Base-by-base conservation (phyloP, 2,888 invertebrate species). In the Limenitis camilla region DNA sequence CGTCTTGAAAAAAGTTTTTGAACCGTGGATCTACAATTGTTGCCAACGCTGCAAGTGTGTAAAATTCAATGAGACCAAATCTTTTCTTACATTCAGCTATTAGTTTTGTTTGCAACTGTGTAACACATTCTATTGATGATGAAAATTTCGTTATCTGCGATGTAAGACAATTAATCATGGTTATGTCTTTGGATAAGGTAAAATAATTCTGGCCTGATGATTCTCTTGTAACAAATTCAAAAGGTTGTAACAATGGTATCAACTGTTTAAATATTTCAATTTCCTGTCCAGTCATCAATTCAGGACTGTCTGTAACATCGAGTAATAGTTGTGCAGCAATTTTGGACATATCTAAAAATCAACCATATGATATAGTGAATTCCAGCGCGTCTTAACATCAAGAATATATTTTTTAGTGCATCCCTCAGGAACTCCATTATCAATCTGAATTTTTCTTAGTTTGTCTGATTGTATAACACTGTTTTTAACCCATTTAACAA, bases 141-240 rank as follows among this genome's bases (percentile, higher is more conserved):
- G 61, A 61, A 52, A 66, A 61, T 57, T 52, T 63, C 54, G 57
- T 62, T 44, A 66, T 60, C 61, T 66, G 54, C 51, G 62, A 60
- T 61, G 58, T 61, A 55, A 63, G 60, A 58, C 61, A 64, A 60
- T 56, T 67, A 59, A 65, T 57, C 65, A 69, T 64, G 53, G 66
- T 61, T 64, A 64, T 66, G 58, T 67, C 60, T 65, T 64, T 63
- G 55, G 61, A 63, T 36, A 65, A 56, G 57, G 62, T 63, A 54
- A 63, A 52, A 59, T 64, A 65, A 42, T 59, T 63, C 59, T 64
- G 59, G 52, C 60, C 61, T 9, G 63, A 64, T 62, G 61, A 49
- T 64, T 67, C 61, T 60, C 60, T 65, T 56, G 66, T 65, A 31
- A 47, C 46, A 39, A 19, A 47, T 39, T 47, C 46, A 19, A 40